Conservation (phyloP, 1,140 invertebrate genomes). For the Pachyrhynchus sulphureomaculatus region DNA sequence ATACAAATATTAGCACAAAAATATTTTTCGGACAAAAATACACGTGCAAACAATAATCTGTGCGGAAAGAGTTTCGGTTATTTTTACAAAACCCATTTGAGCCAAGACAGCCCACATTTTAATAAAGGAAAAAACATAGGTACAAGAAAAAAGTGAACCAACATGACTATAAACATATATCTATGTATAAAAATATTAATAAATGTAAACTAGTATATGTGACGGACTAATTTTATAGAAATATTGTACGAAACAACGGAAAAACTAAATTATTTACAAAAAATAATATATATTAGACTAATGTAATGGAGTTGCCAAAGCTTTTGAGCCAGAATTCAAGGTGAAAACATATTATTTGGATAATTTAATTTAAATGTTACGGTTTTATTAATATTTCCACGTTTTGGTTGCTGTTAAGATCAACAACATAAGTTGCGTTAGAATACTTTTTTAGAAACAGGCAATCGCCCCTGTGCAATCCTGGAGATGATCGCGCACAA, state of each 20-base stretch:
- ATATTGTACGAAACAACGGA: conserved; percentile 13
- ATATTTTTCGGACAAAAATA: too few species aligned
- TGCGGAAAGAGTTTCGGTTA: too few species aligned
- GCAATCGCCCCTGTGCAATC: too few species aligned
- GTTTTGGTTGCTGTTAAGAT: too few species aligned
- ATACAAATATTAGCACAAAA: too few species aligned
- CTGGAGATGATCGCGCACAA: too few species aligned
- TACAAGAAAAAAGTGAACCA: conserved; percentile 15
- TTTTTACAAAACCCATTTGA: neutral
- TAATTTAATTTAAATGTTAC: neutral
- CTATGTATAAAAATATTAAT: conserved; percentile 20
- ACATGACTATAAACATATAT: conserved; percentile 18
- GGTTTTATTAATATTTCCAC: too few species aligned
- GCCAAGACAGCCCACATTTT: neutral
- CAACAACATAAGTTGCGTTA: too few species aligned
- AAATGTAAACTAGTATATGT: conserved; percentile 15
- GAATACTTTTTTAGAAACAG: too few species aligned
- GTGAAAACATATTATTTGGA: conserved; percentile 11
- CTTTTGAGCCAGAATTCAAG: conserved; percentile 8
- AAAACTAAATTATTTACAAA: conserved; percentile 17
- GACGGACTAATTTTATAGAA: conserved; percentile 14
- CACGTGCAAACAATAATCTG: too few species aligned
- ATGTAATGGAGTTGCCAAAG: conserved; percentile 22
- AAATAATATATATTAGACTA: conserved; percentile 11
- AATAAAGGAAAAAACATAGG: conserved; percentile 15